Conservation (phyloP, 2,113 vertebrate genomes). For the Prietella phreatophila region DNA sequence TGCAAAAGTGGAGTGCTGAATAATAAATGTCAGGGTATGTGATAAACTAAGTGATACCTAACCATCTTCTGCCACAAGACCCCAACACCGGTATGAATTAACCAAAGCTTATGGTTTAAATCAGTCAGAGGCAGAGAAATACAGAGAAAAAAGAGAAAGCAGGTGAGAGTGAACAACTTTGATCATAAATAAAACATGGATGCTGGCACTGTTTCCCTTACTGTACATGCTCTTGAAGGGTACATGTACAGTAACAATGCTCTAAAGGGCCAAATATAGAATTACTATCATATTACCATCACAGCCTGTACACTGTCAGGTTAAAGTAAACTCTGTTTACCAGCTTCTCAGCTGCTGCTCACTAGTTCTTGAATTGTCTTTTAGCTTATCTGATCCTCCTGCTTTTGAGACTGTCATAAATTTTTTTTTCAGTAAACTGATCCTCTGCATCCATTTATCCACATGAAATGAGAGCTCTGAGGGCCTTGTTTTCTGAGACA, state of each 20-base stretch:
- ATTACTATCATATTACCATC: constrained; percentile 13
- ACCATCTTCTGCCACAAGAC: constrained; percentile 57
- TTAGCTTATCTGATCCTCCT: constrained; percentile 49
- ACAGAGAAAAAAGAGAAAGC: neutral
- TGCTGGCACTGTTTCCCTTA: constrained; percentile 51
- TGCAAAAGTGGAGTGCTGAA: constrained; percentile 66
- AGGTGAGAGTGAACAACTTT: constrained; percentile 61
- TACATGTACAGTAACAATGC: constrained; percentile 16
- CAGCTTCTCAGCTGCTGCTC: constrained; percentile 38
- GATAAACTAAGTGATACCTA: constrained; percentile 72
- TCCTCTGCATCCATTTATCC: constrained; percentile 61
- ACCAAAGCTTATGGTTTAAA: constrained; percentile 69
- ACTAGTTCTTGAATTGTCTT: constrained; percentile 16
- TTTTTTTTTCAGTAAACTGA: constrained; percentile 50
- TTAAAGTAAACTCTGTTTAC: constrained; percentile 36
- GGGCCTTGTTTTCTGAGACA: constrained; percentile 42
- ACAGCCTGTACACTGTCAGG: constrained; percentile 7
- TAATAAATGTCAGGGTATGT: constrained; percentile 67
- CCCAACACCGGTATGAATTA: constrained; percentile 61
- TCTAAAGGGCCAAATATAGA: constrained; percentile 17
- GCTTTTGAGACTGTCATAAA: constrained; percentile 58
- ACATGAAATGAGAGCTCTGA: constrained; percentile 55
- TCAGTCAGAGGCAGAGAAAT: constrained; percentile 14
- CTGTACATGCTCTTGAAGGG: constrained; percentile 37
- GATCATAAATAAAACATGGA: constrained; percentile 68